These are phyloP conservation scores for Sebastes nivosus DNA, from an alignment of 2,797 vertebrate species.

Conservation along the genomic window DNA sequence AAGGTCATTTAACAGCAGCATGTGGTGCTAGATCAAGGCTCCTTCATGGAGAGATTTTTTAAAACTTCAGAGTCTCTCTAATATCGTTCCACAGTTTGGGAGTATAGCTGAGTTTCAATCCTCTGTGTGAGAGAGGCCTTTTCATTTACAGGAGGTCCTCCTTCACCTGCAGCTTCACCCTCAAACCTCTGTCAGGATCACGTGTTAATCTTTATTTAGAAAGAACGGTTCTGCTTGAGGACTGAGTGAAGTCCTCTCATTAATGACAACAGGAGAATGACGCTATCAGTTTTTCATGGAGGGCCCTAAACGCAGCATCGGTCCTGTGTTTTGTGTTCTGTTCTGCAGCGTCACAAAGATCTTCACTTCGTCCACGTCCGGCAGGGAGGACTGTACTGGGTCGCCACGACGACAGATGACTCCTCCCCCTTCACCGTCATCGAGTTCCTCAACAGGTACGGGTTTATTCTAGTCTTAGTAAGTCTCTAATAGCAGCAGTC, in stretches of 20 bases:
- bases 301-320: not conserved
- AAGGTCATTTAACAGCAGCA: too few relatives aligned
- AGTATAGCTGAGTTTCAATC: too few relatives aligned
- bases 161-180: too few relatives aligned
- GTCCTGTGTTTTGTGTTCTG: not conserved
- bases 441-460: constrained; percentile 89
- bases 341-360: constrained; percentile 80
- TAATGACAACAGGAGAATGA: too few relatives aligned
- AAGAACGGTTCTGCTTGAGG: not conserved
- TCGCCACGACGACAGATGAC: constrained; percentile 79
- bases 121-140: too few relatives aligned
- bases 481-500: not conserved
- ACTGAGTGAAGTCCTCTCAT: too few relatives aligned
- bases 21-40: too few relatives aligned
- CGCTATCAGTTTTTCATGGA: not conserved
- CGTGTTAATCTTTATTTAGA: not conserved
- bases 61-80: too few relatives aligned
- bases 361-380: constrained; percentile 87
- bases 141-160: too few relatives aligned
- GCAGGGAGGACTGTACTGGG: constrained; percentile 89
- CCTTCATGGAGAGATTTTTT: too few relatives aligned
- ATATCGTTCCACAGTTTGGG: too few relatives aligned
- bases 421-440: constrained; percentile 87
- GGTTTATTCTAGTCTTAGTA: not conserved
- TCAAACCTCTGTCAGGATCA: too few relatives aligned